Base-by-base conservation (phyloP, 2,888 invertebrate species). In the Shargacucullia verbasci region DNA sequence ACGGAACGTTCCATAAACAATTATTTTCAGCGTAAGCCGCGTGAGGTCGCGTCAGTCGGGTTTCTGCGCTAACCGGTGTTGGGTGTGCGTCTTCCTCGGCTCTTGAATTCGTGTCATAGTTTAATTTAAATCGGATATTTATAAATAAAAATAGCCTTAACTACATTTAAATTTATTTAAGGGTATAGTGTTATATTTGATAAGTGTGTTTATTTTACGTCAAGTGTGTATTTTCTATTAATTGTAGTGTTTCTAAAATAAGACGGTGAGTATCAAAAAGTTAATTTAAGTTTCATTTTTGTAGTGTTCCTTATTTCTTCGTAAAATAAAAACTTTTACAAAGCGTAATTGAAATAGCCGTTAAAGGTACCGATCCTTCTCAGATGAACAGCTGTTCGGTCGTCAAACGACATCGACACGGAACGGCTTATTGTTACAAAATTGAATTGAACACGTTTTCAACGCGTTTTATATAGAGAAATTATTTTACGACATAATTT, bases 51-150 rank as follows among this genome's bases (percentile, higher is more conserved):
- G 66, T 60, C 79, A 94, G 94, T 94, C 92, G 93, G 93, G 92
- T 94, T 94, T 93, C 88, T 90, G 88, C 90, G 89, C 87, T 92
- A 83, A 88, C 80, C 82, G 86, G 88, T 83, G 80, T 76, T 59
- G 83, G 87, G 84, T 87, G 90, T 87, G 76, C 79, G 84, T 84
- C 73, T 76, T 73, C 81, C 81, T 88, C 85, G 87, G 83, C 87
- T 90, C 87, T 80, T 80, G 45, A 74, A 81, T 83, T 90, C 91
- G 91, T 91, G 86, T 86, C 81, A 80, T 84, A 86, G 77, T 85
- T 84, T 9, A 82, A 80, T 84, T 82, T 79, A 73, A 80, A 74
- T 71, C 65, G 65, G 45, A 43, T 75, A 75, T 79, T 81, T 79
- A 80, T 79, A 70, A 78, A 78, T 80, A 80, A 83, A 85, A 80